phyloP scores from a whole-genome alignment of 2,888 invertebrate genomes.

The Apotomis turbidana region DNA sequence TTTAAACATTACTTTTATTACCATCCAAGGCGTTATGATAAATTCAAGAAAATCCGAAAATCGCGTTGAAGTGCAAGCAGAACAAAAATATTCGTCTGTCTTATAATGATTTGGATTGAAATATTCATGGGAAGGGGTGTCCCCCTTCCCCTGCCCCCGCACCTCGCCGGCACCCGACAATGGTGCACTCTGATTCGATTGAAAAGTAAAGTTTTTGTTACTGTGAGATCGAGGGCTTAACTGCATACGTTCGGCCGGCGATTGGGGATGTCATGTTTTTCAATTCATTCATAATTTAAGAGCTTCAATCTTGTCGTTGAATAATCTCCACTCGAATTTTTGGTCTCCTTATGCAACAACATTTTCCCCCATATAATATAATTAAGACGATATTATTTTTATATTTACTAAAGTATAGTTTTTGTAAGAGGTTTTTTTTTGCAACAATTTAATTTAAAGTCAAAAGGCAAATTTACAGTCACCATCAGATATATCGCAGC shows the following conservation, averaged over 20 bases:
- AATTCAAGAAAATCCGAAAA: constrained; percentile 25
- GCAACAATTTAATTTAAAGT: no score
- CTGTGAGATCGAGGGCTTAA: constrained; percentile 24
- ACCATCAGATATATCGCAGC: no score
- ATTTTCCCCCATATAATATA: no score
- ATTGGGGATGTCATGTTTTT: constrained; percentile 4
- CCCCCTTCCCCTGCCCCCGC: neutral
- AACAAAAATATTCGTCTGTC: constrained; percentile 38
- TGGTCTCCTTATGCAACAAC: no score
- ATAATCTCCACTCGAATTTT: no score
- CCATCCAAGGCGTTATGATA: constrained; percentile 27
- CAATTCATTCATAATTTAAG: no score
- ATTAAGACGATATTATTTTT: no score
- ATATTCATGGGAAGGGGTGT: constrained; percentile 39
- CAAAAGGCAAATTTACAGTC: no score
- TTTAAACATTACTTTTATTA: neutral
- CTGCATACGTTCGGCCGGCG: neutral
- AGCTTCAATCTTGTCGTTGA: no score
- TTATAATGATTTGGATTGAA: constrained; percentile 39
- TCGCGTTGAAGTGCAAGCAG: constrained; percentile 37
- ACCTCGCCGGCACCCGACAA: constrained; percentile 25
- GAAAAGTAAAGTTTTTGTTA: constrained; percentile 42
- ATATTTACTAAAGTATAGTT: no score
- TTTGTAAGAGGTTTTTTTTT: no score
- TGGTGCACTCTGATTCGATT: constrained; percentile 42